Evolutionary conservation across 2,888 invertebrate species (phyloP), one percentile per base, ranked within the genome.

Genomic region (Slavum lentiscoides): DNA sequence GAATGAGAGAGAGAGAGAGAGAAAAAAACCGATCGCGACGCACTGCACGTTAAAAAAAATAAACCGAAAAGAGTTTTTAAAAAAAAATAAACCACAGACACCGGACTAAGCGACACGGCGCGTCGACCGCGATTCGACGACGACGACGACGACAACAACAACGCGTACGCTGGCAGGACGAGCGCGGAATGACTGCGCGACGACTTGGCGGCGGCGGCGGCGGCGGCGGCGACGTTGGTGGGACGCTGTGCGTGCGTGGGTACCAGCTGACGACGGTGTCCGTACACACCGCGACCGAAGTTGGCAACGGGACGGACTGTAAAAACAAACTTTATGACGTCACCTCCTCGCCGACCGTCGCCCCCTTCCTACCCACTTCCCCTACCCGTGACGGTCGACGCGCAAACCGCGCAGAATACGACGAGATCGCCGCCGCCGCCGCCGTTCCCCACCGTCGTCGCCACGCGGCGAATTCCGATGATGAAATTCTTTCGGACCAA

Each of bases 241-340:
- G 39, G n/a, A 76, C 68, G 13, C 49, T 49, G 49, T 77, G 77
- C 77, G 77, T 77, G 77, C 77, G 77, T 77, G 77, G 77, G 69
- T 77, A 77, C 53, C 77, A 77, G 77, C 77, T 77, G 77, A 77
- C 62, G 62, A 77, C 62, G 62, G 59, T n/a, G n/a, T 53, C 62
- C 17, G 77, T 70, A 67, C 21, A 53, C 76, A 53, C 76, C 69
- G 69, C 69, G 69, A 62, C 53, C 61, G 77, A 77, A 77, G 77
- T 77, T 77, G 77, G 77, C 77, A 77, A 76, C 76, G 76, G 76
- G 68, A 76, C 61, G 68, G 68, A n/a, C 61, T 67, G 68, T 68
- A 43, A 49, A 30, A 58, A 76, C 76, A 61, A 77, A 62, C 61
- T 77, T 70, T 70, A 62, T 77, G 77, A 77, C 77, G 77, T 70